phyloP scores from a whole-genome alignment of 2,797 vertebrate genomes.

The Vespertilio murinus region DNA sequence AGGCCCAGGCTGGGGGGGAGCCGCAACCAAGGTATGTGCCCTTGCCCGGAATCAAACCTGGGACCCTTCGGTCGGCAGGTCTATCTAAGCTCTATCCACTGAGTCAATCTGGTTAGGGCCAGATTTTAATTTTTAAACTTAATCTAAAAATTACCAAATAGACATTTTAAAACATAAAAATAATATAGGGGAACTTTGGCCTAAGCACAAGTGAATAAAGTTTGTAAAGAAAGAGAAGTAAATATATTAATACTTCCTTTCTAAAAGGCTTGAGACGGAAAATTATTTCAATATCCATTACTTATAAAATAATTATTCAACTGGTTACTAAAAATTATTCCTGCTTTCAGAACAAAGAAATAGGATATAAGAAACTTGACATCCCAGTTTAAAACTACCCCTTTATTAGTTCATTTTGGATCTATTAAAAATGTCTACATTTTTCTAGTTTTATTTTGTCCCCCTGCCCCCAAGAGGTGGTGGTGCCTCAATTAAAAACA shows the following conservation, averaged over 20 bases:
- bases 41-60: too few species aligned
- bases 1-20: too few species aligned
- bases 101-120: too few species aligned
- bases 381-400: neutral
- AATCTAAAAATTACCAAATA: neutral
- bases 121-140: slow-evolving; percentile 1
- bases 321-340: neutral
- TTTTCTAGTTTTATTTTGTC: neutral
- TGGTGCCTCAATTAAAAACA: slow-evolving; percentile 1
- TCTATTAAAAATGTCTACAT: neutral
- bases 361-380: too few species aligned
- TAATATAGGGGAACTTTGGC: neutral
- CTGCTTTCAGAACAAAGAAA: slow-evolving; percentile 14
- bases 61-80: too few species aligned
- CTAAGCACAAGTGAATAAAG: neutral
- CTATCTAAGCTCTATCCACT: too few species aligned
- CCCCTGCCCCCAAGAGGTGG: neutral
- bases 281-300: neutral
- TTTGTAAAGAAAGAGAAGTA: neutral
- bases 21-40: too few species aligned
- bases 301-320: slow-evolving; percentile 28
- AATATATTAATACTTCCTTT: neutral
- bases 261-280: neutral
- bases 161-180: slow-evolving; percentile 13
- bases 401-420: neutral